phyloP scores from a whole-genome alignment of 2,888 invertebrate species.

The Camponotus fellah region DNA sequence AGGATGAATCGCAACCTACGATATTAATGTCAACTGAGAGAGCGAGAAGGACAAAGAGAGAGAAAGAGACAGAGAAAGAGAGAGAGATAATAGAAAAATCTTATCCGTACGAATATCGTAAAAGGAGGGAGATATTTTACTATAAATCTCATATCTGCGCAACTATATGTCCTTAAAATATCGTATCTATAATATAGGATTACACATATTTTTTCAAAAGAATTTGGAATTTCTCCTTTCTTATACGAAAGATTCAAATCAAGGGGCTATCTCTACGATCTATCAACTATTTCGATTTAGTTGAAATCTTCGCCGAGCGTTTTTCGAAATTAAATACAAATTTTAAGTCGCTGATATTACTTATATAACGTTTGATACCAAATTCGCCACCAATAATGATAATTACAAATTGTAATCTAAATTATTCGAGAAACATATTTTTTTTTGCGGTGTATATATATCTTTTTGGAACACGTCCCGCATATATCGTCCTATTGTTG shows the following conservation, averaged over 20 bases:
- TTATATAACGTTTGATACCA: not conserved
- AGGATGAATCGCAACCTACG: not conserved
- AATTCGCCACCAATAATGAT: constrained; percentile 10
- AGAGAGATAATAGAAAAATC: constrained; percentile 26
- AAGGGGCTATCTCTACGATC: constrained; percentile 8
- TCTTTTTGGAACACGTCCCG: not conserved
- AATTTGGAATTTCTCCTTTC: not conserved
- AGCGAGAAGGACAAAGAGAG: not conserved
- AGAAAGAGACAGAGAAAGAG: not conserved
- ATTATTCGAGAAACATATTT: constrained; percentile 24
- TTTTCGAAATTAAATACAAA: constrained; percentile 21
- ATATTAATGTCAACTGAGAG: constrained; percentile 17
- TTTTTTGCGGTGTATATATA: not conserved
- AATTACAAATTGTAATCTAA: constrained; percentile 18
- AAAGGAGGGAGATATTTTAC: constrained; percentile 1
- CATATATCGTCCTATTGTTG: constrained; percentile 21
- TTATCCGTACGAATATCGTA: constrained; percentile 20
- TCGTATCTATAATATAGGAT: not conserved
- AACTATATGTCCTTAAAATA: constrained; percentile 23
- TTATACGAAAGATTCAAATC: constrained; percentile 3
- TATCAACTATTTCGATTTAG: constrained; percentile 5
- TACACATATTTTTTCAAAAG: constrained; percentile 10
- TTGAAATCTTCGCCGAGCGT: not conserved
- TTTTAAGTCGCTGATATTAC: not conserved
- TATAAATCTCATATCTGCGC: constrained; percentile 7